A percentile compares a stretch with the other conserved stretches of the same genome.
Conservation (phyloP, 2,888 invertebrate species). For the Calameuta pallipes region DNA sequence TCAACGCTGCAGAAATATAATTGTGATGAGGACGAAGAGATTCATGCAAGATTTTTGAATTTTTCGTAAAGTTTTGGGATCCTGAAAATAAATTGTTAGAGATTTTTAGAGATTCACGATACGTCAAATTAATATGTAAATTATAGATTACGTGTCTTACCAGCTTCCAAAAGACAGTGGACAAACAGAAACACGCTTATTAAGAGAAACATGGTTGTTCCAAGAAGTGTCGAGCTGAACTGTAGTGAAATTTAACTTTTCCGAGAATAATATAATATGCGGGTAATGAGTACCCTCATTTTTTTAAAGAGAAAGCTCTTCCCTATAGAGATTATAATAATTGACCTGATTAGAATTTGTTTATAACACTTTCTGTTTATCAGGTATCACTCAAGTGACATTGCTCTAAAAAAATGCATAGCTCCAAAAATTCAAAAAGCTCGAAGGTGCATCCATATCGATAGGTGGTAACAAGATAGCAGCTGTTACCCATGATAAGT, state of each 20-base stretch:
- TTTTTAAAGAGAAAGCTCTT: slow-evolving; percentile 13
- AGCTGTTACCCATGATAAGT: neutral
- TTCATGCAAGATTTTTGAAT: neutral
- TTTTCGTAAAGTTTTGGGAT: neutral
- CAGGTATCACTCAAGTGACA: neutral
- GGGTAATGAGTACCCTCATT: slow-evolving; percentile 20
- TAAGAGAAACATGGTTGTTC: slow-evolving; percentile 12
- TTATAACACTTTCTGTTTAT: neutral
- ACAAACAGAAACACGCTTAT: slow-evolving; percentile 6
- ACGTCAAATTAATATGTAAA: neutral
- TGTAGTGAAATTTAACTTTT: neutral
- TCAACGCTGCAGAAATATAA: neutral
- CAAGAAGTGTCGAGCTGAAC: slow-evolving; percentile 4
- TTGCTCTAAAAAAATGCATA: neutral
- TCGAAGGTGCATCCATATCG: neutral
- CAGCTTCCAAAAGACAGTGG: slow-evolving; percentile 8
- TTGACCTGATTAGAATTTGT: neutral
- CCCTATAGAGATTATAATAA: neutral
- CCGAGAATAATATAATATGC: slow-evolving; percentile 16
- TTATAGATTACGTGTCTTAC: neutral
- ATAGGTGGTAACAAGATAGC: neutral
- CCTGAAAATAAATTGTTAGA: neutral
- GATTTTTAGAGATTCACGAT: neutral
- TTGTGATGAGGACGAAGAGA: neutral
- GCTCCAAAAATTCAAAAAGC: neutral